Base-by-base conservation (phyloP, 1,140 invertebrate genomes). In the Dendrolimus kikuchii region DNA sequence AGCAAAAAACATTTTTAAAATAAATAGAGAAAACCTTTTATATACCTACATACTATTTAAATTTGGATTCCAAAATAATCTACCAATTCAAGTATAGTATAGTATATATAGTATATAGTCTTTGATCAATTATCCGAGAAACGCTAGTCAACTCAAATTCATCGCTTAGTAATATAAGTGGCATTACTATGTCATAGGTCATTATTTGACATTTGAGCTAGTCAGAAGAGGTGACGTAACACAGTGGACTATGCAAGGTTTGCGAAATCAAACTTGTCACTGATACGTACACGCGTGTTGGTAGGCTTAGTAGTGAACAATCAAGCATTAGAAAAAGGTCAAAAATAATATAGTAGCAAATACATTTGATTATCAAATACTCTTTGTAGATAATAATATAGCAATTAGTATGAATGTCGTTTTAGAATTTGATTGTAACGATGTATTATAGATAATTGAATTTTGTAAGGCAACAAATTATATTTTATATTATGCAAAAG, bases 201-300 rank as follows among this genome's bases (percentile, higher is more conserved):
- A 77, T 66, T 71, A 70, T 75, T 70, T 77, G 72, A 67, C 72
- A 75, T 77, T 77, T 77, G 59, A 71, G 55, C 23, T 58, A 59
- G 64, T 51, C 49, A 68, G 65, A 49, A 60, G 50, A 55, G 61
- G 67, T 77, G 69, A 71, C 54, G 64, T 73, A 71, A 77, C 53
- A 10, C 42, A 10, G 23, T 23, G 40, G 55, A 50, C 59, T 51
- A 52, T 40, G 53, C 50, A 48, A 59, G 58, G 37, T 46, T 67
- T 61, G 49, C 59, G 57, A 62, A 65, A 59, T 53, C 52, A 46
- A 49, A 66, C 60, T 66, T 72, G 72, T 75, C 70, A 71, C 66
- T 73, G 23, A 23, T 23, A 23, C 49, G 39, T 56, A 56, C 56
- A 55, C 7, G 5, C 7, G 9, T 23, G 45, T 53, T 69, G 67